Percentiles rank a stretch among this genome's conserved stretches.
Conservation (phyloP, 30 jellyfish, hydroid and myxozoan species). For the Cassiopea xamachana region DNA sequence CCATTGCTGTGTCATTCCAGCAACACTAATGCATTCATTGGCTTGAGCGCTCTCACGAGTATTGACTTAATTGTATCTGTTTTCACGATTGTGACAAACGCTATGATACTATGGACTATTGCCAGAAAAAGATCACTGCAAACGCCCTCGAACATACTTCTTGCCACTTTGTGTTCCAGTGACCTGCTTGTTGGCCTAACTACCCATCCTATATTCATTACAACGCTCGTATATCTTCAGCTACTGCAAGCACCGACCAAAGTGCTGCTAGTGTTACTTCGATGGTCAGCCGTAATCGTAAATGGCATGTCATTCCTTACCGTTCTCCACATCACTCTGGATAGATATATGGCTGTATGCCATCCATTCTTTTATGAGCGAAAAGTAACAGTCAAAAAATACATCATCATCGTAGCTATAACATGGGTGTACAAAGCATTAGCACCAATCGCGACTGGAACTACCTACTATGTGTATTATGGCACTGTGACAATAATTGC, state of each 20-base stretch:
- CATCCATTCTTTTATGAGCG: constrained; percentile 31
- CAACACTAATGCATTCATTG: background rate
- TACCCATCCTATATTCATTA: constrained; percentile 22
- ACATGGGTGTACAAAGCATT: constrained; percentile 1
- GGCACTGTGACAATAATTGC: background rate
- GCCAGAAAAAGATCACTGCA: constrained; percentile 14
- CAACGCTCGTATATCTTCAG: background rate
- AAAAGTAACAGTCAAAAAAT: constrained; percentile 2
- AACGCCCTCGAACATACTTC: constrained; percentile 14
- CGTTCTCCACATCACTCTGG: constrained; percentile 26
- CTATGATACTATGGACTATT: background rate
- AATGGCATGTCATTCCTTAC: constrained; percentile 31
- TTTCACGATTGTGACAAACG: constrained; percentile 31
- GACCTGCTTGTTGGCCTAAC: constrained; percentile 40
- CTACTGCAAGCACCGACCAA: background rate
- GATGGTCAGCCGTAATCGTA: background rate
- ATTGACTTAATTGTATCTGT: constrained; percentile 18
- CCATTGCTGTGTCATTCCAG: background rate
- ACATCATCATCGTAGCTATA: background rate
- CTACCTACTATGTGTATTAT: background rate
- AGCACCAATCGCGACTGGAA: background rate
- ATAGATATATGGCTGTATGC: constrained; percentile 42
- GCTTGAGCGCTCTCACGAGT: background rate
- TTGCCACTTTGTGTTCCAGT: constrained; percentile 37
- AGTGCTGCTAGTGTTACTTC: background rate